Percentiles rank a stretch among this genome's conserved stretches.
Conservation (phyloP, 2,113 vertebrate species). For the Calyptomena viridis region DNA sequence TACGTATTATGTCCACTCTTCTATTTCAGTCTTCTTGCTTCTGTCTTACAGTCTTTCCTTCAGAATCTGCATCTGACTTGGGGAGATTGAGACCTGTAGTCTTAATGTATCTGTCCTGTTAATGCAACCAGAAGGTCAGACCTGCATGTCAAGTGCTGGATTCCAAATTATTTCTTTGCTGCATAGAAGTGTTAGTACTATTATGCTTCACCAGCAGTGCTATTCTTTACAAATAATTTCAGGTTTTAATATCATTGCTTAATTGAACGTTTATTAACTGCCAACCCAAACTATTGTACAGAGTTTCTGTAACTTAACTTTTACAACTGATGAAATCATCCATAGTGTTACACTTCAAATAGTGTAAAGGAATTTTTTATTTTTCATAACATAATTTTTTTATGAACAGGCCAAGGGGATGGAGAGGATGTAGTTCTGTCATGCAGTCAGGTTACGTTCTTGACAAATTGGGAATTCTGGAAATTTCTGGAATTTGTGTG, state of each 20-base stretch:
- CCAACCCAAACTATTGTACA: background rate
- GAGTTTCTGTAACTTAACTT: background rate
- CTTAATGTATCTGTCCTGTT: background rate
- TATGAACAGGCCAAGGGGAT: background rate
- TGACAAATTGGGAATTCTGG: no score
- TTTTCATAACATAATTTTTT: background rate
- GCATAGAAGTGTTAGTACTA: background rate
- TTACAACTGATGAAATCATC: background rate
- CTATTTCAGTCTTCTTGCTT: background rate
- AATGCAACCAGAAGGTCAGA: background rate
- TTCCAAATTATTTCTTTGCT: background rate
- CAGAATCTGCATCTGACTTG: background rate
- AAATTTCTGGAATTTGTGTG: background rate
- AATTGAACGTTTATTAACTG: background rate
- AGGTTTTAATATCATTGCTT: background rate
- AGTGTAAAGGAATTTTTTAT: background rate
- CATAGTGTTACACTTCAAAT: background rate
- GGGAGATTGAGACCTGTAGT: background rate
- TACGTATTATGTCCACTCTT: background rate
- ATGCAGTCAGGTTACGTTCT: background rate
- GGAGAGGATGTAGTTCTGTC: background rate
- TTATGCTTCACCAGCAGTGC: background rate
- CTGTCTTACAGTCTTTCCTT: background rate
- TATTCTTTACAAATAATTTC: background rate
- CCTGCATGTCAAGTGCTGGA: background rate